These are phyloP conservation scores for Hemicentrotus pulcherrimus DNA, from an alignment of 35 echinoderm and acorn worm species.

Conservation along the genomic window DNA sequence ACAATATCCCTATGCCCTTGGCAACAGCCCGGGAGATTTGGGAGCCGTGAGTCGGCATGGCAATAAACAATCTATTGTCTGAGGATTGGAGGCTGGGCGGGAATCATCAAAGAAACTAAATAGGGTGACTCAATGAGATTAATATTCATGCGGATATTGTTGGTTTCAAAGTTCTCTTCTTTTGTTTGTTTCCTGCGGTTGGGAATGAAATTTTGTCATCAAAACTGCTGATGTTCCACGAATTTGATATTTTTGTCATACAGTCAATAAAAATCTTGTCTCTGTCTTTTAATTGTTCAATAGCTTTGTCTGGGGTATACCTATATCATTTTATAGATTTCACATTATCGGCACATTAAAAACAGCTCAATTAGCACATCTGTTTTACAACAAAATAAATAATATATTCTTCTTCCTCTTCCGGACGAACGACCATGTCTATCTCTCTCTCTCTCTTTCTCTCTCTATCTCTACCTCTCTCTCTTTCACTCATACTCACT, in stretches of 20 bases:
- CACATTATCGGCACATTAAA: too few species aligned
- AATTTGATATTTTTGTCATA: neutral
- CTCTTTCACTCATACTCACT: neutral
- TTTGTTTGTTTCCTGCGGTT: neutral
- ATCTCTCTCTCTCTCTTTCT: neutral
- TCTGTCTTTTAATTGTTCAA: neutral
- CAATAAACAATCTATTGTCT: neutral
- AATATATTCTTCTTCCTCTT: too few species aligned
- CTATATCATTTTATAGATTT: neutral
- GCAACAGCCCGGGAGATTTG: neutral
- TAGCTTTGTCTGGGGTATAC: neutral
- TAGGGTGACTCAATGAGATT: neutral
- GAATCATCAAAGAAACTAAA: neutral
- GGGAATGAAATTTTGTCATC: neutral
- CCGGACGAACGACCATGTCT: too few species aligned
- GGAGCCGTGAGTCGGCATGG: neutral
- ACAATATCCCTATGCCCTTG: constrained; percentile 4
- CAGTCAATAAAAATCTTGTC: neutral
- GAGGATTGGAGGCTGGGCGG: neutral
- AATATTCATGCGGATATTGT: constrained; percentile 6
- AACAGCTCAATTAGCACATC: too few species aligned
- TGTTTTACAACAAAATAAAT: too few species aligned
- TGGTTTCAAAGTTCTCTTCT: neutral
- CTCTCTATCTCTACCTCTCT: neutral
- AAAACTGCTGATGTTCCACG: neutral